Percentiles rank a stretch among this genome's conserved stretches.
phyloP scores from a whole-genome alignment of 1,140 invertebrate genomes.

The Orchesella cincta region DNA sequence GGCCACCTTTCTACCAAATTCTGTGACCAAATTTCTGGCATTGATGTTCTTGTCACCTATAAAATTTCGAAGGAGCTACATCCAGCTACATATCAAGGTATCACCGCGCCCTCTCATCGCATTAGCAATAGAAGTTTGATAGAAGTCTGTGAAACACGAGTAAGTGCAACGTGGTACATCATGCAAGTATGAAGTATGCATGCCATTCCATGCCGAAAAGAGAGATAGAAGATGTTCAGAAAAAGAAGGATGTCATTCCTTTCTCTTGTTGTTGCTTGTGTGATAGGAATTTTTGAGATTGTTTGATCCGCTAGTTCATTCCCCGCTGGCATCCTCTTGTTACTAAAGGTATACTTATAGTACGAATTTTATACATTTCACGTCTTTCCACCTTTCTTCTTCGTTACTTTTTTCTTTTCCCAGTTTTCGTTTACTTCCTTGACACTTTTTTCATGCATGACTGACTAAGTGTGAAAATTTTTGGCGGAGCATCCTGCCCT shows the following conservation, averaged over 20 bases:
- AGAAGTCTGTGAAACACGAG: too few relatives aligned
- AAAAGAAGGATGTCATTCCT: conserved; percentile 7
- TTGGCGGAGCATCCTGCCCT: neutral
- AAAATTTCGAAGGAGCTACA: too few relatives aligned
- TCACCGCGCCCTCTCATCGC: too few relatives aligned
- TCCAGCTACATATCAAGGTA: too few relatives aligned
- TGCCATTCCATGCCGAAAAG: too few relatives aligned
- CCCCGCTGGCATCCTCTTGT: neutral
- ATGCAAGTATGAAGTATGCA: too few relatives aligned
- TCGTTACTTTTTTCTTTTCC: neutral
- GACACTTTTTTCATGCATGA: conserved; percentile 21
- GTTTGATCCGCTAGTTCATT: neutral
- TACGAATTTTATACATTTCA: neutral
- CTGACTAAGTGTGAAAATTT: conserved; percentile 5
- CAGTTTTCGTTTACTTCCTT: neutral
- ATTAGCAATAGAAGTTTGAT: too few relatives aligned
- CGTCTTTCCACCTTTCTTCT: conserved; percentile 12
- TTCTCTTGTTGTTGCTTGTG: conserved; percentile 8
- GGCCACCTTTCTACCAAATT: too few relatives aligned
- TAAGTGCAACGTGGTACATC: too few relatives aligned
- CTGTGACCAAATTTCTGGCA: too few relatives aligned
- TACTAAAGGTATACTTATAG: neutral
- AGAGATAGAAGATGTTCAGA: neutral
- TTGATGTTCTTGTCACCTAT: too few relatives aligned
- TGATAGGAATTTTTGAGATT: conserved; percentile 8